A percentile compares a stretch with the other conserved stretches of the same genome.
phyloP scores from a whole-genome alignment of 2,888 invertebrate genomes.

The Geotrupes spiniger region DNA sequence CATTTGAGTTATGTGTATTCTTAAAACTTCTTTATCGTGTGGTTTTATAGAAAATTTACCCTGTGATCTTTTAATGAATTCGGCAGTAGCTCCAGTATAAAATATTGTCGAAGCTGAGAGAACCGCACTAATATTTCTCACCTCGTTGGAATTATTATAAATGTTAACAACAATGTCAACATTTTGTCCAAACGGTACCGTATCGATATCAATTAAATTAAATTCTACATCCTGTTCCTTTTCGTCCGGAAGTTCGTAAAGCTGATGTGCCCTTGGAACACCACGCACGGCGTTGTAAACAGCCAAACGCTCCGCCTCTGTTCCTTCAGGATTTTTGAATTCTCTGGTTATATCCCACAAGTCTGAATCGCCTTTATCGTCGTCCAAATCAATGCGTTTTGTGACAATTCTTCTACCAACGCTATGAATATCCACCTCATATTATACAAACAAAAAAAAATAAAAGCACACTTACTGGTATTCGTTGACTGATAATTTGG shows the following conservation, averaged over 20 bases:
- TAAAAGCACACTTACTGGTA: slow-evolving; percentile 57
- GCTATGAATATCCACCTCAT: slow-evolving; percentile 46
- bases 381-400: slow-evolving; percentile 60
- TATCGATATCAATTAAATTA: slow-evolving; percentile 65
- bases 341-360: slow-evolving; percentile 63
- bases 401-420: slow-evolving; percentile 68
- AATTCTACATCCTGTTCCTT: slow-evolving; percentile 63
- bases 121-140: slow-evolving; percentile 61
- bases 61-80: slow-evolving; percentile 61
- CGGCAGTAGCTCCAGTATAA: slow-evolving; percentile 66
- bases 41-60: slow-evolving; percentile 62
- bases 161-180: slow-evolving; percentile 66
- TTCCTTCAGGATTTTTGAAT: slow-evolving; percentile 64
- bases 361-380: slow-evolving; percentile 63
- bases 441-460: neutral
- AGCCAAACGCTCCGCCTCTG: slow-evolving; percentile 63
- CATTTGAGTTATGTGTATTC: slow-evolving; percentile 60
- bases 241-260: slow-evolving; percentile 59
- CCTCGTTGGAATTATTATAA: slow-evolving; percentile 56
- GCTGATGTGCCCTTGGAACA: slow-evolving; percentile 59
- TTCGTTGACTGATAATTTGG: slow-evolving; percentile 62
- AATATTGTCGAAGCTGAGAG: slow-evolving; percentile 64
- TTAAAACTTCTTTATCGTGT: slow-evolving; percentile 61
- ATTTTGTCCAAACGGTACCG: slow-evolving; percentile 63
- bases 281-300: slow-evolving; percentile 67